Conservation (phyloP, 2,113 vertebrate genomes). For the Bostrychus sinensis region DNA sequence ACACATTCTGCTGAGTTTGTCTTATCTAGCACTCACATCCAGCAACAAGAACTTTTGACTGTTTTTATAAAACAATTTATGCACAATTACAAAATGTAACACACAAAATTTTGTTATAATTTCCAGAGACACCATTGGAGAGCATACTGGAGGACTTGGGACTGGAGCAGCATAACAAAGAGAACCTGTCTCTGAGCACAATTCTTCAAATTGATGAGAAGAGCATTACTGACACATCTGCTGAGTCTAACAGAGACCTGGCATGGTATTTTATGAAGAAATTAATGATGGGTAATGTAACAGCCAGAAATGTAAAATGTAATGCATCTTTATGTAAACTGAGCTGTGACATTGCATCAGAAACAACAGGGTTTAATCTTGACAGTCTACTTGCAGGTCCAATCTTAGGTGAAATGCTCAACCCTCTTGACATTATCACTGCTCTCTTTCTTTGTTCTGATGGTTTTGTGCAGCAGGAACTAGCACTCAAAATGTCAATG, state of each 20-base stretch:
- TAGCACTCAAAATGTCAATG: constrained; percentile 74
- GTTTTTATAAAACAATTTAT: no score
- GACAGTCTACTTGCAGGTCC: constrained; percentile 7
- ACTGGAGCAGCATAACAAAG: neutral
- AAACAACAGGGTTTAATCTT: neutral
- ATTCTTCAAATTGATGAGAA: constrained; percentile 1
- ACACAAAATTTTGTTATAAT: neutral
- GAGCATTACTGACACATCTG: neutral
- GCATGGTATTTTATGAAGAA: neutral
- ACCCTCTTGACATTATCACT: constrained; percentile 77
- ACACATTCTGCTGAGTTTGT: no score
- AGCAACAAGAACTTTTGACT: no score
- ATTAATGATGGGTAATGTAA: constrained; percentile 4
- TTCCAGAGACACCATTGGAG: neutral
- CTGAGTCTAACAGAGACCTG: neutral
- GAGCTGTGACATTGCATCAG: neutral
- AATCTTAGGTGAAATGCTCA: constrained; percentile 13
- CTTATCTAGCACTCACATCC: no score
- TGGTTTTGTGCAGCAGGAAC: constrained; percentile 69
- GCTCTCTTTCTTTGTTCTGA: constrained; percentile 76
- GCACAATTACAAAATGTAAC: neutral
- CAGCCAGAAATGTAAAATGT: neutral
- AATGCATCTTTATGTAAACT: neutral
- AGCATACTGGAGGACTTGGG: neutral
- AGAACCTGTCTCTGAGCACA: constrained; percentile 1